These are phyloP conservation scores for Polydrusus pterygomalis DNA, from an alignment of 2,888 invertebrate genomes.

Conservation along the genomic window DNA sequence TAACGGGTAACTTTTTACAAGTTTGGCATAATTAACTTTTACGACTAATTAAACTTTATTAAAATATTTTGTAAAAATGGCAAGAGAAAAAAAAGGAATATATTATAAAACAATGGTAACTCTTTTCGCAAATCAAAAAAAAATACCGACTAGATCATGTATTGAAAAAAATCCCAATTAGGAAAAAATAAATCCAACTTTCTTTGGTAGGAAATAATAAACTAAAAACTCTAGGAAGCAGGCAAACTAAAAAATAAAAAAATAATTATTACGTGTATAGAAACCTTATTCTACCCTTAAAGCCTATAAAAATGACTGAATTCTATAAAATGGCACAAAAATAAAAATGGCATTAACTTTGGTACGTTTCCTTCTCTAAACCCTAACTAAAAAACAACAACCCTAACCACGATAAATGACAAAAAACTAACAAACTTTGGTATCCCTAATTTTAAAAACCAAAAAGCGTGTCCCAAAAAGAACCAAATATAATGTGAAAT, in stretches of 20 bases:
- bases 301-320: conserved; percentile 7
- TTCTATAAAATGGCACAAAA: not conserved
- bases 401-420: too few relatives aligned
- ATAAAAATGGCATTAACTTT: not conserved
- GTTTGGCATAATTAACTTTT: conserved; percentile 18
- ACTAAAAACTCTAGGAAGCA: conserved; percentile 10
- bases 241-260: conserved; percentile 24
- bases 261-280: conserved; percentile 22
- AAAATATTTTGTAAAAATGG: conserved; percentile 2
- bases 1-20: conserved; percentile 21
- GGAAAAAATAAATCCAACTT: conserved; percentile 8
- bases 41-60: not conserved
- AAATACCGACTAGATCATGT: conserved; percentile 14
- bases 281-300: conserved; percentile 7
- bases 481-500: too few relatives aligned
- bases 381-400: too few relatives aligned
- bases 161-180: conserved; percentile 1
- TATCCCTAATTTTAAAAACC: too few relatives aligned
- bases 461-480: too few relatives aligned
- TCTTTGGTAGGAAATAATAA: conserved; percentile 22
- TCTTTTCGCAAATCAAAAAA: conserved; percentile 1
- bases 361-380: not conserved
- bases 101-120: conserved; percentile 14
- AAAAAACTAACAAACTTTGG: too few relatives aligned
- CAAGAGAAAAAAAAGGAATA: conserved; percentile 21